phyloP scores from a whole-genome alignment of 2,888 invertebrate genomes.

The Cistogaster globosa region DNA sequence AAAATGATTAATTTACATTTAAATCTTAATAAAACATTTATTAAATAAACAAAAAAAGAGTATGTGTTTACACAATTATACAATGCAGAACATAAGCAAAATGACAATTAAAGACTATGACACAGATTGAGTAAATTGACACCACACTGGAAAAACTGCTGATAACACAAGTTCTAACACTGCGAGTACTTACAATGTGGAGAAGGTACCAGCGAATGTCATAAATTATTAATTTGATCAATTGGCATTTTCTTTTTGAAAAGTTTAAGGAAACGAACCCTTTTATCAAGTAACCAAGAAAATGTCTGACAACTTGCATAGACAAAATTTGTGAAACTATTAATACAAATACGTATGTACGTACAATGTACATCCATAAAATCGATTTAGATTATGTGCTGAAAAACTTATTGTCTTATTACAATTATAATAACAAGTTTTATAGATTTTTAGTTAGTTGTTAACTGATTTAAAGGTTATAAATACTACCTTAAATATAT shows the following conservation, averaged over 20 bases:
- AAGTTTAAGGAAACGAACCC: not conserved
- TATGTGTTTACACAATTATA: not conserved
- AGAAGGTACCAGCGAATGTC: not conserved
- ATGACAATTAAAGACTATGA: conserved; percentile 17
- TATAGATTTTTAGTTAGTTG: too few relatives aligned
- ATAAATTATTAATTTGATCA: conserved; percentile 43
- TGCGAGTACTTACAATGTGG: not conserved
- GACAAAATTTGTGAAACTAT: not conserved
- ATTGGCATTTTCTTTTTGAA: not conserved
- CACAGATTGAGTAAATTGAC: conserved; percentile 21
- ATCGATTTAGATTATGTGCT: too few relatives aligned
- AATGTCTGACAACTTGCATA: not conserved
- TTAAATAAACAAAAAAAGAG: not conserved
- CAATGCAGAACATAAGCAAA: not conserved
- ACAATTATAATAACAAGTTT: too few relatives aligned
- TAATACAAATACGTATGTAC: too few relatives aligned
- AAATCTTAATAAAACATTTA: too few relatives aligned
- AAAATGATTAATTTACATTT: too few relatives aligned
- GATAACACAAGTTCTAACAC: not conserved
- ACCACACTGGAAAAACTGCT: not conserved
- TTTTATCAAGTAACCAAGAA: not conserved
- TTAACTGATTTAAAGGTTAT: too few relatives aligned
- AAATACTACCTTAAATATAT: too few relatives aligned
- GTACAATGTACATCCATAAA: too few relatives aligned
- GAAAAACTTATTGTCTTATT: too few relatives aligned